phyloP scores from a whole-genome alignment of 2,113 vertebrate species.

The Etheostoma cragini region DNA sequence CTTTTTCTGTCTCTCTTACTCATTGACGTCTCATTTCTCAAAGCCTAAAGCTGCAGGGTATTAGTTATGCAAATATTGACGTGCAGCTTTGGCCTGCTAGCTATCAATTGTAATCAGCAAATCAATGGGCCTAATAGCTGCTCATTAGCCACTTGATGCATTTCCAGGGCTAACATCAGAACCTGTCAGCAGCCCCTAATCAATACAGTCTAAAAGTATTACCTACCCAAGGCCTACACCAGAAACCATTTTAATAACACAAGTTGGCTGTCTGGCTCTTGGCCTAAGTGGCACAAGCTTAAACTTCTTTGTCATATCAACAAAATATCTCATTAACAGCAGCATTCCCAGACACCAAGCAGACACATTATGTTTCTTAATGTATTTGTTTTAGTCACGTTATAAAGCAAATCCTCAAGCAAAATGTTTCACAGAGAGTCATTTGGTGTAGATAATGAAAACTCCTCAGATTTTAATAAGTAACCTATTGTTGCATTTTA shows the following conservation, averaged over 20 bases:
- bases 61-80: conserved; percentile 95
- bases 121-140: conserved; percentile 96
- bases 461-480: conserved; percentile 63
- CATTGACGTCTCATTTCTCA: conserved; percentile 89
- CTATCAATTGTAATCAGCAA: conserved; percentile 98
- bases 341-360: conserved; percentile 11
- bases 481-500: conserved; percentile 60
- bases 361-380: conserved; percentile 18
- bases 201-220: conserved; percentile 92
- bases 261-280: conserved; percentile 48
- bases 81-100: conserved; percentile 91
- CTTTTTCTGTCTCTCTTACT: conserved; percentile 77
- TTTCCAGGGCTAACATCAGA: conserved; percentile 87
- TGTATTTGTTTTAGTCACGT: conserved; percentile 15
- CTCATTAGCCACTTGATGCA: conserved; percentile 94
- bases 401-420: conserved; percentile 31
- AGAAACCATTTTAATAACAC: conserved; percentile 77
- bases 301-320: conserved; percentile 28
- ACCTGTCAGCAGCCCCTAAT: conserved; percentile 86
- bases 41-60: conserved; percentile 86
- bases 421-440: conserved; percentile 37
- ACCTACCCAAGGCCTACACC: conserved; percentile 75
- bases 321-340: conserved; percentile 43
- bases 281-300: not conserved
- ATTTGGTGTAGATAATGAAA: conserved; percentile 50